These are phyloP conservation scores for Pelmatolapia mariae DNA, from an alignment of 2,113 vertebrate genomes.

Conservation along the genomic window DNA sequence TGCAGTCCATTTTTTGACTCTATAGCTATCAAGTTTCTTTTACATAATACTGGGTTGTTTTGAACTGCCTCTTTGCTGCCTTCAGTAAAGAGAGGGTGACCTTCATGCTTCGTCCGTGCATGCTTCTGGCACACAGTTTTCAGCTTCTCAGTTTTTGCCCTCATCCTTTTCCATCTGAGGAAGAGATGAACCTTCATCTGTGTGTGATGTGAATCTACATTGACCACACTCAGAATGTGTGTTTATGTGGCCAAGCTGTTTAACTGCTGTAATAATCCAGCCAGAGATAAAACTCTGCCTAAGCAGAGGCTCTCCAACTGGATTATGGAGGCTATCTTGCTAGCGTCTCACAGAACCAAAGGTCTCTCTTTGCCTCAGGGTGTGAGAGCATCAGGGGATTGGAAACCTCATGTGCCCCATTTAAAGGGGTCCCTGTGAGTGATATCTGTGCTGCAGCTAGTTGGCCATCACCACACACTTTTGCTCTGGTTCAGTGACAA, in stretches of 20 bases:
- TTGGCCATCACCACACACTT: neutral
- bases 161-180: neutral
- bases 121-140: neutral
- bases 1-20: rapidly evolving
- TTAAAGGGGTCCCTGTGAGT: neutral
- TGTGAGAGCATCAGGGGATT: neutral
- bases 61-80: rapidly evolving
- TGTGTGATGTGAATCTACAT: neutral
- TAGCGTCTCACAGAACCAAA: neutral
- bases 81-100: neutral
- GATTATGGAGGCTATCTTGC: neutral
- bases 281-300: neutral
- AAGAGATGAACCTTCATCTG: neutral
- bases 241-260: neutral
- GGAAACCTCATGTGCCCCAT: neutral
- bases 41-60: neutral
- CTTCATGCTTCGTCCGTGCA: neutral
- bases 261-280: neutral
- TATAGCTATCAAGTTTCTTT: rapidly evolving
- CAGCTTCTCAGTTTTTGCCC: neutral
- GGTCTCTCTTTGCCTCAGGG: neutral
- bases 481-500: neutral
- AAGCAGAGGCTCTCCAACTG: neutral
- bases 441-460: neutral
- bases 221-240: neutral